Conservation (phyloP, 2,113 vertebrate species). For the Telmatochromis bifrenatus region DNA sequence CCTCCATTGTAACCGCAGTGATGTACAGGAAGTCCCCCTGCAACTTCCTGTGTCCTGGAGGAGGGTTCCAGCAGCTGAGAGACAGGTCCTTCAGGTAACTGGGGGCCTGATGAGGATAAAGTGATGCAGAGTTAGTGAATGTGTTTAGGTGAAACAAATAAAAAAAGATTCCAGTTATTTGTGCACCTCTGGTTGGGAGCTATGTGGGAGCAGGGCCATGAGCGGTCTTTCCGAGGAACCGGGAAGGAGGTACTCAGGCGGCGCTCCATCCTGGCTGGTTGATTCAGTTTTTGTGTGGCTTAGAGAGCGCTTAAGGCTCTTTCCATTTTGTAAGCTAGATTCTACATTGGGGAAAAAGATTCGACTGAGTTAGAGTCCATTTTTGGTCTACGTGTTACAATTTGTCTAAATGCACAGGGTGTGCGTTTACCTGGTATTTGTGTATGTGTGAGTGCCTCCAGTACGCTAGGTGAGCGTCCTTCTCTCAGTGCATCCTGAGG, state of each 20-base stretch:
- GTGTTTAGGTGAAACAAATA: background rate
- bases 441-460: constrained; percentile 66
- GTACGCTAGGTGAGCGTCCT: constrained; percentile 69
- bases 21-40: constrained; percentile 81
- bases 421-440: constrained; percentile 44
- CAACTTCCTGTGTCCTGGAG: constrained; percentile 77
- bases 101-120: constrained; percentile 42
- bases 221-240: constrained; percentile 72
- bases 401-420: background rate
- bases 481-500: constrained; percentile 72
- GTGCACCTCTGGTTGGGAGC: constrained; percentile 42
- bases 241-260: constrained; percentile 76
- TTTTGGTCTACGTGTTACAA: background rate
- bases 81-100: constrained; percentile 69
- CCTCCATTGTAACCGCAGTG: constrained; percentile 71
- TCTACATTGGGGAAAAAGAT: constrained; percentile 10
- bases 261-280: constrained; percentile 51
- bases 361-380: background rate
- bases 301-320: constrained; percentile 61
- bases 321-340: constrained; percentile 43
- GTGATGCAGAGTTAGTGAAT: background rate
- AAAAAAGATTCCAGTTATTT: background rate
- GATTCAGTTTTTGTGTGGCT: constrained; percentile 67
- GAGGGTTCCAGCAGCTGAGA: constrained; percentile 79
- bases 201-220: constrained; percentile 67